A percentile compares a stretch with the other conserved stretches of the same genome.
Evolutionary conservation across 2,888 invertebrate species (phyloP).

Genomic region (Drosophila maculinotata): DNA sequence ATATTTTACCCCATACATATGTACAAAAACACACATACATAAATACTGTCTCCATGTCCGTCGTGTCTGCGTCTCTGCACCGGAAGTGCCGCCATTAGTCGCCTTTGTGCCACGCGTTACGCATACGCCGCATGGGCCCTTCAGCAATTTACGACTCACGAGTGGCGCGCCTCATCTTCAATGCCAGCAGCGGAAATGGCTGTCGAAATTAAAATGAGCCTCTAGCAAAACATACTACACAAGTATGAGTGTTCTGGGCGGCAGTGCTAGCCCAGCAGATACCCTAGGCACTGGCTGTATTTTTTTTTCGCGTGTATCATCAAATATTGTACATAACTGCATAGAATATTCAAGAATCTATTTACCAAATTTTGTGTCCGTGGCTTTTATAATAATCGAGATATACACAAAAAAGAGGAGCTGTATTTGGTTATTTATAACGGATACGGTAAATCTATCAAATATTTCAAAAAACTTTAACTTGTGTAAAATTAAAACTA

Average conservation of each 20-base stretch:
- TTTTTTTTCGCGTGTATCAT: too few relatives aligned
- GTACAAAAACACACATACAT: background rate
- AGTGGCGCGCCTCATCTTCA: conserved; percentile 41
- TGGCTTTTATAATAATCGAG: too few relatives aligned
- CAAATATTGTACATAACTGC: too few relatives aligned
- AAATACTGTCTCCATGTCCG: conserved; percentile 2
- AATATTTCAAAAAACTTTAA: too few relatives aligned
- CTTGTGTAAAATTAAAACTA: too few relatives aligned
- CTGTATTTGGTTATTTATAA: too few relatives aligned
- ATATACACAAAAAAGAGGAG: too few relatives aligned
- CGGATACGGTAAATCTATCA: too few relatives aligned
- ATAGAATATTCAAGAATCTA: too few relatives aligned
- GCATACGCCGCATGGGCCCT: conserved; percentile 54
- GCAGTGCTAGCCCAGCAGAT: background rate
- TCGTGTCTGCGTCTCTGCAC: conserved; percentile 47
- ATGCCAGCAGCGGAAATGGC: conserved; percentile 41
- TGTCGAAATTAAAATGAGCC: conserved; percentile 48
- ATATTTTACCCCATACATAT: conserved; percentile 32
- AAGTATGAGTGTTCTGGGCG: background rate
- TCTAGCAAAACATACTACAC: conserved; percentile 8
- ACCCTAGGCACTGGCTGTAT: too few relatives aligned
- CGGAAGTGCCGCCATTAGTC: conserved; percentile 78
- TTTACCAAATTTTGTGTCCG: too few relatives aligned
- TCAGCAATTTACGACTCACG: conserved; percentile 40
- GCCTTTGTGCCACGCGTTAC: conserved; percentile 68